A percentile compares a stretch with the other conserved stretches of the same genome.
phyloP scores from a whole-genome alignment of 2,797 vertebrate genomes.

The Pempheris klunzingeri region DNA sequence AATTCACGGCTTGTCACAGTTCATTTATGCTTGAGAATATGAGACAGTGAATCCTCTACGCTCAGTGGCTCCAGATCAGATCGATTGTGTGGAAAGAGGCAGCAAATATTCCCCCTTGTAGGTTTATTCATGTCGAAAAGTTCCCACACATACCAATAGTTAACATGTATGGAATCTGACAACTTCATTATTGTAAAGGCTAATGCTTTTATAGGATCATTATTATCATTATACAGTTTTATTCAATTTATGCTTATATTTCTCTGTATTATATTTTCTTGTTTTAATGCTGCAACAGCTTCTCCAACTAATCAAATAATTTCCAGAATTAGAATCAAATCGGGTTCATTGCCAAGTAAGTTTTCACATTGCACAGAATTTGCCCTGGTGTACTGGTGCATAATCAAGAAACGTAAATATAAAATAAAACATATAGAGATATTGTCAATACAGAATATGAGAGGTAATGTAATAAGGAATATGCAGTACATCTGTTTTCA shows the following conservation, averaged over 20 bases:
- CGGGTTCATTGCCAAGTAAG: too few relatives aligned
- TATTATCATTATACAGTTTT: background rate
- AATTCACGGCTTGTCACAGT: constrained; percentile 68
- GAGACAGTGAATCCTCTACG: constrained; percentile 38
- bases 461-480: too few relatives aligned
- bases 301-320: background rate
- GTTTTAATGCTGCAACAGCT: background rate
- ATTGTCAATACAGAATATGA: too few relatives aligned
- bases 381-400: too few relatives aligned
- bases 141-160: constrained; percentile 21
- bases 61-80: constrained; percentile 43
- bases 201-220: background rate
- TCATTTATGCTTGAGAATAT: constrained; percentile 57
- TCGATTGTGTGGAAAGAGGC: constrained; percentile 32
- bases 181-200: background rate
- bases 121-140: background rate
- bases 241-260: background rate
- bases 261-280: background rate
- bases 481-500: too few relatives aligned
- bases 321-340: too few relatives aligned
- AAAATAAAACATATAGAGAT: too few relatives aligned
- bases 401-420: too few relatives aligned
- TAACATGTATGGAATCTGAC: constrained; percentile 17
- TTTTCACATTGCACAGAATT: too few relatives aligned
- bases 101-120: constrained; percentile 12